Percentiles rank a stretch among this genome's conserved stretches.
phyloP scores from a whole-genome alignment of 2,113 vertebrate species.

The Chaetops frenatus region DNA sequence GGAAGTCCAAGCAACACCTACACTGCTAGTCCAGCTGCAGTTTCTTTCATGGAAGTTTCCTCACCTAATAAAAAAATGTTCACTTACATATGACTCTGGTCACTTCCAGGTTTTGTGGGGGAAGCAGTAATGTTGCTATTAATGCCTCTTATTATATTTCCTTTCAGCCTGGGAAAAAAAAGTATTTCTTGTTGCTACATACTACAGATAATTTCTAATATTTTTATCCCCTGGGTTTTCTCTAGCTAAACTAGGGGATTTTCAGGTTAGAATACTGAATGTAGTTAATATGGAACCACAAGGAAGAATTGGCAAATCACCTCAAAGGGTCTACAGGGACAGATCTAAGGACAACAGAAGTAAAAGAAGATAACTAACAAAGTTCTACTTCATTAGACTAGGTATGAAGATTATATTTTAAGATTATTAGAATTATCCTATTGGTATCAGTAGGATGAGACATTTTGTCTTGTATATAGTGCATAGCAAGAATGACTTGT shows the following conservation, averaged over 20 bases:
- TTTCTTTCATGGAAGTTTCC: not conserved
- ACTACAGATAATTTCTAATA: not conserved
- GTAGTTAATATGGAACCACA: not conserved
- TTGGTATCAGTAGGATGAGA: not conserved
- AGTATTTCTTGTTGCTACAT: not conserved
- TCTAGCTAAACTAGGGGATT: not conserved
- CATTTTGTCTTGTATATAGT: not conserved
- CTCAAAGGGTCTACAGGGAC: not conserved
- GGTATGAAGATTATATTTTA: not conserved
- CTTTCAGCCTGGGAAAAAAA: not conserved
- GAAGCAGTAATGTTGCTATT: not conserved
- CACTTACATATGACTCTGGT: not conserved
- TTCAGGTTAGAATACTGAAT: not conserved
- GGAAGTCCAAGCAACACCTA: not conserved
- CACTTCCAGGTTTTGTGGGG: not conserved
- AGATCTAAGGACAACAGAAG: not conserved
- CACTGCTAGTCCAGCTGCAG: not conserved
- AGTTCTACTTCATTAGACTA: not conserved
- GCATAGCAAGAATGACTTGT: not conserved
- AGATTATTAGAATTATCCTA: not conserved
- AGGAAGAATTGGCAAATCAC: not conserved
- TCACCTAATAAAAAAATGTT: not conserved
- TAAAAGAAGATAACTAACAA: not conserved
- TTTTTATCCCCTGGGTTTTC: not conserved
- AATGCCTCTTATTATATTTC: not conserved